Conservation (phyloP, 2,797 vertebrate genomes). For the Remorina albescens region DNA sequence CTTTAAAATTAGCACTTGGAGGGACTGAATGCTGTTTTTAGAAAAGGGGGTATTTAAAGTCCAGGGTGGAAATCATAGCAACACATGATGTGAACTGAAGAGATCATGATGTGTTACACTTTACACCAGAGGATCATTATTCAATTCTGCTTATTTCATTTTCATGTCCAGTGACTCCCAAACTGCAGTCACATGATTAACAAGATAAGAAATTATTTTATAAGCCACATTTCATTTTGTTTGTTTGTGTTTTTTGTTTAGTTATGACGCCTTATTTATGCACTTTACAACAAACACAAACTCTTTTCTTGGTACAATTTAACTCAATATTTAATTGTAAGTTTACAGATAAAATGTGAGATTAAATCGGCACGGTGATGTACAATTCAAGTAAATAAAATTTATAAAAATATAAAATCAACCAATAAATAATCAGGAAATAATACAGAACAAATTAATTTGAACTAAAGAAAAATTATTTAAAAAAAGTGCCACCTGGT, state of each 20-base stretch:
- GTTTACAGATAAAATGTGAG: too few relatives aligned
- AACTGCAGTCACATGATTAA: too few relatives aligned
- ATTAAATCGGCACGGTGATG: too few relatives aligned
- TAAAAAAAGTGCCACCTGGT: constrained; percentile 1
- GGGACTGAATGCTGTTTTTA: constrained; percentile 27
- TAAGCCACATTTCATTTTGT: too few relatives aligned
- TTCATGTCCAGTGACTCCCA: background rate
- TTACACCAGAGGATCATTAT: background rate
- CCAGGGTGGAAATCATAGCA: background rate
- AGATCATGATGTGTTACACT: background rate
- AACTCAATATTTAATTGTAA: too few relatives aligned
- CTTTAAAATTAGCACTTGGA: constrained; percentile 43
- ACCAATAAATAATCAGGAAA: too few relatives aligned
- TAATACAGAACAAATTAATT: too few relatives aligned
- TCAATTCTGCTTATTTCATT: background rate
- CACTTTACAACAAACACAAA: background rate
- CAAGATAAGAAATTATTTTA: background rate
- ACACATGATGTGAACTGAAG: constrained; percentile 3
- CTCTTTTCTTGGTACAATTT: too few relatives aligned
- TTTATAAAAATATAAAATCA: too few relatives aligned
- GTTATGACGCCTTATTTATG: background rate
- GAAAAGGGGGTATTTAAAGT: constrained; percentile 6
- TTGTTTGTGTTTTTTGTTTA: too few relatives aligned
- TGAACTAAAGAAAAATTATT: too few relatives aligned
- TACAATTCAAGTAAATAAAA: too few relatives aligned